phyloP scores from a whole-genome alignment of 2,113 vertebrate genomes.

The Mobula birostris region DNA sequence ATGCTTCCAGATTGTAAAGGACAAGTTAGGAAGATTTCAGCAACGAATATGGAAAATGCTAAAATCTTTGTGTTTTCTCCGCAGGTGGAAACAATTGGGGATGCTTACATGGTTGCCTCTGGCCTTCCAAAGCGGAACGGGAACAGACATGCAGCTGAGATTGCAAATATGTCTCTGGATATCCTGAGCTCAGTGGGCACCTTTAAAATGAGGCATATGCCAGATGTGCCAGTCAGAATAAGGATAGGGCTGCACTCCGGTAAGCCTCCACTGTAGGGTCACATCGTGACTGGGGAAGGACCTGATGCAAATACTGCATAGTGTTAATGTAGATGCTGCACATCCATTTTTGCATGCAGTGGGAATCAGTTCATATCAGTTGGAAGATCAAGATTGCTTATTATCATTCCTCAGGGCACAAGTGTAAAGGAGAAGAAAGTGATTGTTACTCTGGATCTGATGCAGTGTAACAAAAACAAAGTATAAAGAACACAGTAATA shows the following conservation, averaged over 20 bases:
- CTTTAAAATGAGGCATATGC: constrained; percentile 74
- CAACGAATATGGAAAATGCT: neutral
- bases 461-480: no score
- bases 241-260: constrained; percentile 67
- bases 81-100: constrained; percentile 70
- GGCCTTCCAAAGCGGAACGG: constrained; percentile 60
- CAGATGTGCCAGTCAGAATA: constrained; percentile 64
- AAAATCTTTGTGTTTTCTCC: no score
- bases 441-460: no score
- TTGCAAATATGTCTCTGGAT: constrained; percentile 69
- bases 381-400: neutral
- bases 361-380: neutral
- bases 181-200: constrained; percentile 66
- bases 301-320: no score
- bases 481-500: no score
- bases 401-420: no score
- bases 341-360: neutral
- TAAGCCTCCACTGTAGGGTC: constrained; percentile 41
- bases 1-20: neutral
- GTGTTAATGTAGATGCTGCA: neutral
- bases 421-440: no score
- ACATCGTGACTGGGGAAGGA: neutral
- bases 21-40: neutral
- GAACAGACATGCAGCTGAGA: constrained; percentile 62
- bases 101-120: constrained; percentile 70